phyloP scores from a whole-genome alignment of 2,113 vertebrate genomes.

The Dromiciops gliroides region DNA sequence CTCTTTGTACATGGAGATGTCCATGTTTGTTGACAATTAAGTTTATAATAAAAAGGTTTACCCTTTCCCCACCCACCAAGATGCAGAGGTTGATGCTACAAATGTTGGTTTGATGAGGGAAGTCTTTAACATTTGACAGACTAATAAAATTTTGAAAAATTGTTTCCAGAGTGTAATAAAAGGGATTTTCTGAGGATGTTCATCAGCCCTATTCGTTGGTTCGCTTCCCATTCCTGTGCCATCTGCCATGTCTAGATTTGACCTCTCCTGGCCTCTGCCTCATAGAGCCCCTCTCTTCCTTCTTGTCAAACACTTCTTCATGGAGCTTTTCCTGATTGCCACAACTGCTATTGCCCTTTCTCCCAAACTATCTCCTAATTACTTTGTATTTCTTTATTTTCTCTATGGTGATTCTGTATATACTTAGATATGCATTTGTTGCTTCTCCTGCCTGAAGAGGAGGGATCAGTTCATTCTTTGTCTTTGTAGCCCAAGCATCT shows the following conservation, averaged over 20 bases:
- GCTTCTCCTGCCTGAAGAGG: neutral
- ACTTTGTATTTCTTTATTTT: neutral
- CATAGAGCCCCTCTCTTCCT: neutral
- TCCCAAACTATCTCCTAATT: no score
- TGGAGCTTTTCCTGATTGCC: neutral
- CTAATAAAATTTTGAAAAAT: conserved; percentile 5
- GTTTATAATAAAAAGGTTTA: neutral
- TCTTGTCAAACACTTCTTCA: neutral
- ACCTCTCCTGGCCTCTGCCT: no score
- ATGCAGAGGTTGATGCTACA: neutral
- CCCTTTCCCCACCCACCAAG: neutral
- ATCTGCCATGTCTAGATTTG: no score
- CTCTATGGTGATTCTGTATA: neutral
- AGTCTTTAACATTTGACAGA: neutral
- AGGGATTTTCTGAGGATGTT: conserved; percentile 63
- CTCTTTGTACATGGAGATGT: neutral
- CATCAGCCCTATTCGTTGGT: neutral
- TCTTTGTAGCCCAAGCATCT: neutral
- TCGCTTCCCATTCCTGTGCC: neutral
- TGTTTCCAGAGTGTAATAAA: conserved; percentile 40
- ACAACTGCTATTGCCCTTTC: no score
- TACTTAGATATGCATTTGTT: neutral
- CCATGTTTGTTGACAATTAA: neutral
- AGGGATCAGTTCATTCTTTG: neutral
- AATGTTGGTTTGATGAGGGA: neutral